phyloP scores from a whole-genome alignment of 2,888 invertebrate species.

The Acrobasis repandana region DNA sequence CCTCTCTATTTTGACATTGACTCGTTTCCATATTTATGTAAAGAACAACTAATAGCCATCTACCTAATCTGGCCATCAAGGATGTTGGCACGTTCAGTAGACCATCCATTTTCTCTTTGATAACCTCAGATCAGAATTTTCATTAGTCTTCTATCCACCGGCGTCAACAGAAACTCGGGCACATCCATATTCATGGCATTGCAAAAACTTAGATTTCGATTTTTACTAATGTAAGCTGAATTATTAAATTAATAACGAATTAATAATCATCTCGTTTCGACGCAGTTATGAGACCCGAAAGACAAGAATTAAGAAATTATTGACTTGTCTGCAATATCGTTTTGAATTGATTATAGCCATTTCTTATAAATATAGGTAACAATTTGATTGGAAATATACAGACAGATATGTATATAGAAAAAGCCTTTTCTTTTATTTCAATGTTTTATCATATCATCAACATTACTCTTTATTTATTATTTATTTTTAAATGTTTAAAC shows the following conservation, averaged over 20 bases:
- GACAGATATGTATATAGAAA: too few species aligned
- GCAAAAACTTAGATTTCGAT: conserved; percentile 31
- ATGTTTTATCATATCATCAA: too few species aligned
- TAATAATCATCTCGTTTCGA: not conserved
- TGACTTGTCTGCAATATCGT: not conserved
- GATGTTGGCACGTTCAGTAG: conserved; percentile 11
- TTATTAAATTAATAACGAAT: not conserved
- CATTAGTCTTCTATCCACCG: not conserved
- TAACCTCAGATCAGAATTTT: conserved; percentile 7
- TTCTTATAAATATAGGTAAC: too few species aligned
- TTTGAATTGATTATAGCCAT: not conserved
- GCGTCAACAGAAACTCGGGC: conserved; percentile 13
- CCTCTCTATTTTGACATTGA: not conserved
- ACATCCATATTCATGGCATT: conserved; percentile 23
- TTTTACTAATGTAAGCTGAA: conserved; percentile 35
- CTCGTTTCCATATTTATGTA: not conserved
- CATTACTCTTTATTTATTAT: too few species aligned
- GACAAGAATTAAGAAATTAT: conserved; percentile 10
- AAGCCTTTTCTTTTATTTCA: too few species aligned
- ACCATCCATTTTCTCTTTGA: conserved; percentile 15
- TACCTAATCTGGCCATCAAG: conserved; percentile 1
- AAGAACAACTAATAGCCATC: not conserved
- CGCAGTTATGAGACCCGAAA: not conserved
- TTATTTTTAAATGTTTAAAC: too few species aligned
- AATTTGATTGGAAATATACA: not conserved